These are phyloP conservation scores for Sylvilagus bachmani DNA, from an alignment of 2,113 vertebrate species.

Conservation along the genomic window DNA sequence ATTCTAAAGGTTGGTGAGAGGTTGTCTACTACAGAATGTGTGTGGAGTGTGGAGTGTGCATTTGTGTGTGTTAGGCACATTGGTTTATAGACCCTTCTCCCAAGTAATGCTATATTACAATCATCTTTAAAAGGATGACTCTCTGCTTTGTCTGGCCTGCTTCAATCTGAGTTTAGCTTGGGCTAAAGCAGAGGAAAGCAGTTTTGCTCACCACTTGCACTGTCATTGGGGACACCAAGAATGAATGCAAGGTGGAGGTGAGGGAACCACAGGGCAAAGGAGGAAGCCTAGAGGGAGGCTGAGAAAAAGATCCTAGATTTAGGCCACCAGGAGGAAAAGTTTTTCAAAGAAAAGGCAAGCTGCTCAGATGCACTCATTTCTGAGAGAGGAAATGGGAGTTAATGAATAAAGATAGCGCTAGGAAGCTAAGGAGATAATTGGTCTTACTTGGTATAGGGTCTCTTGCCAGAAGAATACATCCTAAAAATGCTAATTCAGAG, in stretches of 20 bases:
- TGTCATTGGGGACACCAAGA: neutral
- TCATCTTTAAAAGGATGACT: neutral
- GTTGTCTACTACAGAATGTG: neutral
- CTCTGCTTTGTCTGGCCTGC: neutral
- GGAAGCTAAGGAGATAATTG: slow-evolving; percentile 80
- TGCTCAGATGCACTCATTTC: slow-evolving; percentile 74
- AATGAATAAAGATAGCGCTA: slow-evolving; percentile 83
- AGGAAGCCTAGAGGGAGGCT: neutral
- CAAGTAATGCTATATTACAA: too few species aligned
- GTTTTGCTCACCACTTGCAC: neutral
- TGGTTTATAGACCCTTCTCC: too few species aligned
- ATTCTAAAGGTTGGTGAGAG: neutral
- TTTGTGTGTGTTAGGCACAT: too few species aligned
- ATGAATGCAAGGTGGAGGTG: neutral
- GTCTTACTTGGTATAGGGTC: slow-evolving; percentile 79
- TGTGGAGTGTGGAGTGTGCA: neutral
- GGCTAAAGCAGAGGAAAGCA: neutral
- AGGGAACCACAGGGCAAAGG: neutral
- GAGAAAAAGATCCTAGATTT: slow-evolving; percentile 59
- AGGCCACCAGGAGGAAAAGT: slow-evolving; percentile 71
- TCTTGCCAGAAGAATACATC: slow-evolving; percentile 76
- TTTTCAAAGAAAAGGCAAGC: slow-evolving; percentile 72
- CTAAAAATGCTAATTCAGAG: slow-evolving; percentile 82
- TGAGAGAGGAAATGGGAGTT: slow-evolving; percentile 73
- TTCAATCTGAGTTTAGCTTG: neutral